Evolutionary conservation across 2,113 vertebrate genomes (phyloP), one percentile per base, ranked within the genome.

Genomic region (Speoplatyrhinus poulsoni): DNA sequence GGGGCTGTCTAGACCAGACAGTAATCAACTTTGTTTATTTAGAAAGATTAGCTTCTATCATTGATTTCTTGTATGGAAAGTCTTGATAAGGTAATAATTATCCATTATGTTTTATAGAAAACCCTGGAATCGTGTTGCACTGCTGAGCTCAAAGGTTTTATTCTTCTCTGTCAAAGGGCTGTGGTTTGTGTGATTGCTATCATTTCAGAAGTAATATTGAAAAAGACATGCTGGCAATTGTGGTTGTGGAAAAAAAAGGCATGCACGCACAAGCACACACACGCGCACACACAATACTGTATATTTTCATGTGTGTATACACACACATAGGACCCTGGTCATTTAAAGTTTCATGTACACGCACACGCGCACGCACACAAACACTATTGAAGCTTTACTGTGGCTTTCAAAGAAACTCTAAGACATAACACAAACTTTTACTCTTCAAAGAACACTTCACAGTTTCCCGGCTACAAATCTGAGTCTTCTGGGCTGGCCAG

Each of bases 101-200:
- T 15, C 49, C 13, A 12, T 10, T 52, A 11, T 52, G n/a, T n/a
- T 54, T 15, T 7, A 12, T 10, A 4, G 56, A 58, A 55, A 55
- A 55, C n/a, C 9, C 54, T 55, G 49, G 13, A 49, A 15, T 69
- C 4, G 33, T 16, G 17, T 53, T 67, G 26, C 61, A 17, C 4
- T 0, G 46, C 54, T 60, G 52, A 63, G 19, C 26, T 73, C 1
- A 69, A 66, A 67, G 47, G 53, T 48, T 3, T 16, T 32, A 8
- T 9, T 49, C 19, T 70, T n/a, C 3, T 62, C 41, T 33, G 36
- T 71, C 64, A 19, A 56, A 65, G 9, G 32, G 55, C 62, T 67
- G 72, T 15, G 66, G 63, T 76, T 62, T 9, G 56, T 50, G 47
- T 48, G 49, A 61, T 75, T 75, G 75, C 12, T 56, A 61, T 60